Evolutionary conservation across 2,888 invertebrate genomes (phyloP).

Genomic region (Pycnomerus fuliginosus): DNA sequence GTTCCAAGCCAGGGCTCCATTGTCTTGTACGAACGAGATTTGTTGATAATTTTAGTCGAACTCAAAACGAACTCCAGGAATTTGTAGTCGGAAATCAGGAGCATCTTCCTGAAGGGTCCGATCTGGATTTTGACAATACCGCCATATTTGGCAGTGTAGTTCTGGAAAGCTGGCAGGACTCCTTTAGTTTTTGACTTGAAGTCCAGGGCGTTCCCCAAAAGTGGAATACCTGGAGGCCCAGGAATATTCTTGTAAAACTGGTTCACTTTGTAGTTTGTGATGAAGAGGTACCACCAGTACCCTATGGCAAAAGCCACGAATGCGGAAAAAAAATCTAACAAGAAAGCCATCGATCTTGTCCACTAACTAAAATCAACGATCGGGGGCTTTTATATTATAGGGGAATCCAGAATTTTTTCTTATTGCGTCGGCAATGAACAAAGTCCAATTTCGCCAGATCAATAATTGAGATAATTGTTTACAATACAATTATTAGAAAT

Average conservation of each 20-base stretch:
- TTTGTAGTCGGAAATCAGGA: conserved; percentile 60
- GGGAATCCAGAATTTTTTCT: no score
- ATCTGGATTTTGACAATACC: conserved; percentile 16
- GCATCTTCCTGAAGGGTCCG: conserved; percentile 8
- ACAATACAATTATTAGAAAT: no score
- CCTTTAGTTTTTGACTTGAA: conserved; percentile 16
- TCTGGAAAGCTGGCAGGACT: conserved; percentile 8
- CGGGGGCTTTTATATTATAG: no score
- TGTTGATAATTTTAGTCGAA: conserved; percentile 30
- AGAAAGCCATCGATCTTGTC: neutral
- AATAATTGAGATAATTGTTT: no score
- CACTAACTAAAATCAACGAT: no score
- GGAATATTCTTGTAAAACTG: conserved; percentile 17
- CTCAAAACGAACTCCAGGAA: conserved; percentile 53
- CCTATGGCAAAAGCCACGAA: conserved; percentile 3
- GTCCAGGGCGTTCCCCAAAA: conserved; percentile 18
- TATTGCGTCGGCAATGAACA: no score
- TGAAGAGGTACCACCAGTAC: conserved; percentile 11
- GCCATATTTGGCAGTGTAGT: conserved; percentile 15
- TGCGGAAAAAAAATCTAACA: conserved; percentile 2
- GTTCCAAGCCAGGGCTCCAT: conserved; percentile 34
- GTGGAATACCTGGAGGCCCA: conserved; percentile 14
- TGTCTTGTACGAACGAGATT: conserved; percentile 31
- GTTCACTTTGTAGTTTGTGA: conserved; percentile 9
- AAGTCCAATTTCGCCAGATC: no score